Evolutionary conservation across 2,113 vertebrate species (phyloP).

Genomic region (Promerops cafer): DNA sequence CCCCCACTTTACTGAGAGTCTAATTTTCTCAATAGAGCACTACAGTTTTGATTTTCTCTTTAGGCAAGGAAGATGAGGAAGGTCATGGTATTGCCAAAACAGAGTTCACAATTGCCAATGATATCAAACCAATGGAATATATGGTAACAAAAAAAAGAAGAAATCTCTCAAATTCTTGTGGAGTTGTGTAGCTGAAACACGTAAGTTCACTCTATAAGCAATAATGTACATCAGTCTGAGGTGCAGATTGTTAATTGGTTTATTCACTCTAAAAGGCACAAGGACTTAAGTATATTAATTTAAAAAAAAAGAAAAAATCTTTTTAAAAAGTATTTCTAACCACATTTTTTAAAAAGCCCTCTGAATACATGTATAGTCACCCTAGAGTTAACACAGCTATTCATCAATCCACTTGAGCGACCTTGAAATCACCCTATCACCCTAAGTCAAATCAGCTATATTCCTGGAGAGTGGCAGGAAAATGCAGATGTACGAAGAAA

Average conservation of each 20-base stretch:
- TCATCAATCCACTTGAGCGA: conserved; percentile 24
- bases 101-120: not conserved
- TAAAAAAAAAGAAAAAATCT: not conserved
- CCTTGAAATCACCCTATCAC: conserved; percentile 35
- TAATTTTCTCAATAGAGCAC: not conserved
- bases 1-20: not conserved
- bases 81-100: not conserved
- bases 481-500: conserved; percentile 7
- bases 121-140: not conserved
- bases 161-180: not conserved
- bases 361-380: not conserved
- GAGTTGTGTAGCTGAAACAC: not conserved
- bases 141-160: not conserved
- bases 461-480: not conserved
- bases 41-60: not conserved
- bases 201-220: not conserved
- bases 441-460: not conserved
- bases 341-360: not conserved
- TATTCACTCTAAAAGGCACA: not conserved
- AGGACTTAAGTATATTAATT: not conserved
- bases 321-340: not conserved
- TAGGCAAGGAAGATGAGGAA: not conserved
- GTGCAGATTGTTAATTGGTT: not conserved
- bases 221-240: not conserved
- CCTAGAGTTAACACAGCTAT: not conserved